Evolutionary conservation across 2,888 invertebrate species (phyloP).

Genomic region (Rhogogaster chlorosoma): DNA sequence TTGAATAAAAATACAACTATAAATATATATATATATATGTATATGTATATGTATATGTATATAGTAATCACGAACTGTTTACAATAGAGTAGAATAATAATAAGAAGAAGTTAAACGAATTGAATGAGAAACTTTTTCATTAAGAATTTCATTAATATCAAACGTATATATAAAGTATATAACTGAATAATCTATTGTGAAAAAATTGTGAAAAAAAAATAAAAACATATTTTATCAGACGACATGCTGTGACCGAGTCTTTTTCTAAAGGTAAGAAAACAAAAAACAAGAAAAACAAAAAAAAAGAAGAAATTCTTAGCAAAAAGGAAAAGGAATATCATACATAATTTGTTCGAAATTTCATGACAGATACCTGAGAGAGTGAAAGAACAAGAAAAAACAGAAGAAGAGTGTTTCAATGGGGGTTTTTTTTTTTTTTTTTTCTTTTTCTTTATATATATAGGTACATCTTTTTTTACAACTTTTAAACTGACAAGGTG

Average conservation of each 20-base stretch:
- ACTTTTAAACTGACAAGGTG: background rate
- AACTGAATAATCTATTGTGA: background rate
- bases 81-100: background rate
- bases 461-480: background rate
- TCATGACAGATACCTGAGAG: no score
- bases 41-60: no score
- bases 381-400: no score
- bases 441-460: background rate
- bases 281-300: background rate
- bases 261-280: background rate
- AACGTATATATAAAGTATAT: no score
- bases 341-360: no score
- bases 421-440: background rate
- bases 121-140: no score
- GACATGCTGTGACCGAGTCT: background rate
- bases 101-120: background rate
- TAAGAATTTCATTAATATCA: no score
- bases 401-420: no score
- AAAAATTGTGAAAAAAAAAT: background rate
- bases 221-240: background rate
- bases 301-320: background rate
- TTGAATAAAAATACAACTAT: conserved; percentile 20
- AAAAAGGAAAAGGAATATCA: background rate
- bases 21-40: background rate
- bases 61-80: background rate